Conservation (phyloP, 2,888 invertebrate genomes). For the Saturnia pavonia region DNA sequence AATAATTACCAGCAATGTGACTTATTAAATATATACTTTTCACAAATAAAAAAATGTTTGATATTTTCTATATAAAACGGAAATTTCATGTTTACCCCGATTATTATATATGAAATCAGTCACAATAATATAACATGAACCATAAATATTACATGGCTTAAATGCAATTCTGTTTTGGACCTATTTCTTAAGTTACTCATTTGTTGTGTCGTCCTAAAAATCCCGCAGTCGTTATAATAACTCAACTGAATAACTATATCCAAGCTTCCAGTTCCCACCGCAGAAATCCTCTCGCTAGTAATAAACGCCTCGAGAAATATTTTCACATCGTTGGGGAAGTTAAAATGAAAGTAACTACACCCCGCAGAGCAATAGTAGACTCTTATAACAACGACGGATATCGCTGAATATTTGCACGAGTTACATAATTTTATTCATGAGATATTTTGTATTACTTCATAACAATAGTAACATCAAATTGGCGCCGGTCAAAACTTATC, state of each 20-base stretch:
- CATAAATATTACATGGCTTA: no score
- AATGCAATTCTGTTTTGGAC: no score
- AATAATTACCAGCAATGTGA: no score
- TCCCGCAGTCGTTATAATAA: slow-evolving; percentile 38
- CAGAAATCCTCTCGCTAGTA: slow-evolving; percentile 68
- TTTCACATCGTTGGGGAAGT: slow-evolving; percentile 80
- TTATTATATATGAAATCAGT: no score
- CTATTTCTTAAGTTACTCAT: no score
- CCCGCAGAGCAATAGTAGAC: slow-evolving; percentile 69
- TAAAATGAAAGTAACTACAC: slow-evolving; percentile 79
- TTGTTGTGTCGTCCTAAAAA: slow-evolving; percentile 1
- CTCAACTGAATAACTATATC: slow-evolving; percentile 44
- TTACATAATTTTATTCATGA: slow-evolving; percentile 76
- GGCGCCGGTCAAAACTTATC: slow-evolving; percentile 31
- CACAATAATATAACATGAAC: no score
- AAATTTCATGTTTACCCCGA: no score
- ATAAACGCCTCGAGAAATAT: slow-evolving; percentile 77
- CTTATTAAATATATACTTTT: no score
- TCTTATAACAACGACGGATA: slow-evolving; percentile 62
- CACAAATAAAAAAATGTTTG: no score
- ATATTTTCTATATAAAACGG: no score
- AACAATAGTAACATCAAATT: slow-evolving; percentile 46
- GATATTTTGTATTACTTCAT: slow-evolving; percentile 57
- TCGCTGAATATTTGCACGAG: slow-evolving; percentile 68
- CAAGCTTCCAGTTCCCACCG: slow-evolving; percentile 43